A percentile compares a stretch with the other conserved stretches of the same genome.
Evolutionary conservation across 2,888 invertebrate species (phyloP).

Genomic region (Lathronympha strigana): DNA sequence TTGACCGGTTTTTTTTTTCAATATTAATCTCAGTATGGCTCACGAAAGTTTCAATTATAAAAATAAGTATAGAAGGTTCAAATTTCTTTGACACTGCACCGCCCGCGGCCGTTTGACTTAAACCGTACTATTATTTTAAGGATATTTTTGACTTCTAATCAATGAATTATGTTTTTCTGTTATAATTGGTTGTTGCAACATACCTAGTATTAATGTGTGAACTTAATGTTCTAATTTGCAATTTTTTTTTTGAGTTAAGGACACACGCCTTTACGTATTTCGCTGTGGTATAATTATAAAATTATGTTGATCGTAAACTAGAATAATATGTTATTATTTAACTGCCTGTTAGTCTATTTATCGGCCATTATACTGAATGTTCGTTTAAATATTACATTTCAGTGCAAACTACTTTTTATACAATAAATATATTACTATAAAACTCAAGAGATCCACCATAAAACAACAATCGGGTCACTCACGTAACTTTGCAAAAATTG

Average conservation of each 20-base stretch:
- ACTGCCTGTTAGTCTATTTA: background rate
- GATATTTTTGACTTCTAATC: constrained; percentile 31
- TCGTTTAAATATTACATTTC: background rate
- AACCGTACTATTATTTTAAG: constrained; percentile 28
- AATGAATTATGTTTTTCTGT: constrained; percentile 27
- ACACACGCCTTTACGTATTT: background rate
- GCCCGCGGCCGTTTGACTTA: too few species aligned
- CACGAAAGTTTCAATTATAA: too few species aligned
- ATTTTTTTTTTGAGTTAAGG: background rate
- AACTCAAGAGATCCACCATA: too few species aligned
- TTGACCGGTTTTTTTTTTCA: too few species aligned
- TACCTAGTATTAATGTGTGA: constrained; percentile 18
- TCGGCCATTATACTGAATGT: background rate
- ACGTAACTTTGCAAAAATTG: too few species aligned
- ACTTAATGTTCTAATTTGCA: constrained; percentile 6
- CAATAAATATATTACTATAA: background rate
- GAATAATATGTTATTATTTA: constrained; percentile 6
- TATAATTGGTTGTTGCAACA: constrained; percentile 2
- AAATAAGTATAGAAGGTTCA: too few species aligned
- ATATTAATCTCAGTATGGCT: too few species aligned
- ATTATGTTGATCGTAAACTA: constrained; percentile 18
- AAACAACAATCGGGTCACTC: too few species aligned
- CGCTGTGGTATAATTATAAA: background rate
- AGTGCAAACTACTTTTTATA: background rate
- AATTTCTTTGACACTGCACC: too few species aligned